These are phyloP conservation scores for Trichonephila inaurata DNA, from an alignment of 1,140 invertebrate species.

Conservation along the genomic window DNA sequence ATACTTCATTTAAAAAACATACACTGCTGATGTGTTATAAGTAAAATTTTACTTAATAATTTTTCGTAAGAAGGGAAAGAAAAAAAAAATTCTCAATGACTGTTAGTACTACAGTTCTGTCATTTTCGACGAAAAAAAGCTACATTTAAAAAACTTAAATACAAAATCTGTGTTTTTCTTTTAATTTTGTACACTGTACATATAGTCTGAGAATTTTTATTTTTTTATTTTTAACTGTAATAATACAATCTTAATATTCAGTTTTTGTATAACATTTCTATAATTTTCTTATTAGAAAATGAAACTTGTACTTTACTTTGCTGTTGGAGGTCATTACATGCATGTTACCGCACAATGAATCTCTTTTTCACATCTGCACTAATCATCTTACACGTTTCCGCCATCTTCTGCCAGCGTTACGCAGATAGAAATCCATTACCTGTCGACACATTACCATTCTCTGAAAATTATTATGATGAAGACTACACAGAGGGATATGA, in stretches of 20 bases:
- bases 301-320: background rate
- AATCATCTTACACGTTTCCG: background rate
- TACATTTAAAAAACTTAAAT: too few species aligned
- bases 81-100: too few species aligned
- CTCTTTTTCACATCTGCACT: background rate
- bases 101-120: too few species aligned
- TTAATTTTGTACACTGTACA: too few species aligned
- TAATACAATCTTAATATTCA: background rate
- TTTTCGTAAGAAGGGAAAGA: too few species aligned
- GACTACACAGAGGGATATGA: constrained; percentile 42
- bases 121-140: too few species aligned
- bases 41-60: too few species aligned
- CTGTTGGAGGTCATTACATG: background rate
- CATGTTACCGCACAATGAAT: background rate
- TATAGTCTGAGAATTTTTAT: too few species aligned
- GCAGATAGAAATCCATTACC: constrained; percentile 43
- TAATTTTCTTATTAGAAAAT: background rate
- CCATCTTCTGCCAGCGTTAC: background rate
- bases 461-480: background rate
- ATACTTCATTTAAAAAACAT: too few species aligned
- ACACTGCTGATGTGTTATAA: too few species aligned
- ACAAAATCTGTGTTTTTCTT: too few species aligned
- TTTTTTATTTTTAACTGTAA: too few species aligned
- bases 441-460: background rate
- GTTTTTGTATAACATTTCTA: background rate